Evolutionary conservation across 2,113 vertebrate species (phyloP).

Genomic region (Odobenus rosmarus): DNA sequence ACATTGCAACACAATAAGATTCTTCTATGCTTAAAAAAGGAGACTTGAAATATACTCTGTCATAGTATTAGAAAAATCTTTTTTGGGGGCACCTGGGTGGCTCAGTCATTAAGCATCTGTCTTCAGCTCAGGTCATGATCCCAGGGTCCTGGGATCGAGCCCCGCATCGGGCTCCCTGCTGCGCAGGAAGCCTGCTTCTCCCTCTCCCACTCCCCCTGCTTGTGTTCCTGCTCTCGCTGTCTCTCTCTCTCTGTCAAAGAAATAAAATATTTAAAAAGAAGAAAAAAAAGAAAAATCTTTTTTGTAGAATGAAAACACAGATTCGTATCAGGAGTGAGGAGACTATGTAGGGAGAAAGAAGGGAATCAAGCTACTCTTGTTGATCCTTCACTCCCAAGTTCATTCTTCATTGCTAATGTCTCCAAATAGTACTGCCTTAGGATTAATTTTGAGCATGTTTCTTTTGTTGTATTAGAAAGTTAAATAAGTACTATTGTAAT

Average conservation of each 20-base stretch:
- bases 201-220: no score
- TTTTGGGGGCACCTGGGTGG: no score
- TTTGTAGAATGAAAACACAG: background rate
- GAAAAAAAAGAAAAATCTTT: background rate
- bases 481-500: background rate
- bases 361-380: background rate
- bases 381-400: background rate
- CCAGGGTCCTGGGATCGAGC: no score
- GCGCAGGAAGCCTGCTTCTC: no score
- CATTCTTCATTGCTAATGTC: background rate
- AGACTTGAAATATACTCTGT: background rate
- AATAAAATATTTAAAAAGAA: no score
- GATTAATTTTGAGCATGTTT: conserved; percentile 24
- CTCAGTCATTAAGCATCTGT: no score
- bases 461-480: conserved; percentile 28
- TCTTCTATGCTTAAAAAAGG: background rate
- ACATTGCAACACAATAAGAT: background rate
- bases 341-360: background rate
- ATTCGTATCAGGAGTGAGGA: background rate
- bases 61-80: background rate
- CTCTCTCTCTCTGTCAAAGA: no score
- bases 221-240: no score
- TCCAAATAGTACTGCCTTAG: background rate
- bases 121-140: no score
- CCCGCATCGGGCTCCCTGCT: no score